Conservation (phyloP, 1,140 invertebrate species). For the Ostrea denselamellosa region DNA sequence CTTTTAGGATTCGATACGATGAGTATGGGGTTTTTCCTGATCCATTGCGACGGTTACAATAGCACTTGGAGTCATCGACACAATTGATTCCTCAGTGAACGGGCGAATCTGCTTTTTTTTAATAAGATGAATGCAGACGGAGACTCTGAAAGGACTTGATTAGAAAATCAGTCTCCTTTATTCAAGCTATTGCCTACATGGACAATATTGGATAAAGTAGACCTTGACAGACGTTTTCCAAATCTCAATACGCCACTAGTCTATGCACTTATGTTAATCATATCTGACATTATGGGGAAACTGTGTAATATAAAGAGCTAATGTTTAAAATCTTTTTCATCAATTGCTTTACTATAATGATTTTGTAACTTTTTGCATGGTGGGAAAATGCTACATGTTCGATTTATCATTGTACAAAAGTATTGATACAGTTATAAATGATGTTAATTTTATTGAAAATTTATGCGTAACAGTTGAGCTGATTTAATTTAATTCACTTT, state of each 20-base stretch:
- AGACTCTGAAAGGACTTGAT: not conserved
- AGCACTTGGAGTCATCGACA: not conserved
- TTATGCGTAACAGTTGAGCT: no score
- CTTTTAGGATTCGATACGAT: not conserved
- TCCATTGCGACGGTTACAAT: not conserved
- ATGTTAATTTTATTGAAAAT: no score
- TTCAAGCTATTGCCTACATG: not conserved
- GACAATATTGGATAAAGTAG: not conserved
- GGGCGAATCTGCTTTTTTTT: not conserved
- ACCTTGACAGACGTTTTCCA: not conserved
- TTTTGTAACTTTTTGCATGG: no score
- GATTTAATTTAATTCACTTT: no score
- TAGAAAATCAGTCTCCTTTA: conserved; percentile 5
- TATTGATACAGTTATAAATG: no score
- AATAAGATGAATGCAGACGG: not conserved
- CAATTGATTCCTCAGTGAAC: not conserved
- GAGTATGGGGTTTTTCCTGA: not conserved
- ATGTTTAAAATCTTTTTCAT: no score
- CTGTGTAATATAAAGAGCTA: no score
- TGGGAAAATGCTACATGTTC: no score
- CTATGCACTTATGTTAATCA: not conserved
- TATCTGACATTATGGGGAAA: not conserved
- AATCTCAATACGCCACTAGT: not conserved
- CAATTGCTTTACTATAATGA: no score
- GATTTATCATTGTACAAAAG: no score